Percentiles rank a stretch among this genome's conserved stretches.
These are phyloP conservation scores for Pipra filicauda DNA, from an alignment of 2,113 vertebrate species.

Conservation along the genomic window DNA sequence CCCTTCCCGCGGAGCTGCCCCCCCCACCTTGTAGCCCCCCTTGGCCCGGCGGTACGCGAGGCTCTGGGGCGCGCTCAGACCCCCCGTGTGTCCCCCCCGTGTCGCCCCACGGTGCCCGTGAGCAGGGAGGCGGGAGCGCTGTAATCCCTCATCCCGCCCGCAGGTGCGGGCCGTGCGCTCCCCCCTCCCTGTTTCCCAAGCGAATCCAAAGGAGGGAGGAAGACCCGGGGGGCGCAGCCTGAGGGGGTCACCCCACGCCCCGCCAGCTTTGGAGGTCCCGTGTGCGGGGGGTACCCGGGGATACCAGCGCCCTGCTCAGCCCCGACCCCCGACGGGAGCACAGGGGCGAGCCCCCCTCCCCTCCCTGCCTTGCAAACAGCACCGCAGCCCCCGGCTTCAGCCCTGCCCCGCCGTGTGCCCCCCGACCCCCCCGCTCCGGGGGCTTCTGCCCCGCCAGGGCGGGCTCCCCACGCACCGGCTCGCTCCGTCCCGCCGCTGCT, in stretches of 20 bases:
- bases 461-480: constrained; percentile 25
- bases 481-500: background rate
- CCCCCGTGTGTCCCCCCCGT: background rate
- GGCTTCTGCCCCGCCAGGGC: background rate
- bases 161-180: background rate
- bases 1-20: background rate
- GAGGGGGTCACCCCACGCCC: background rate
- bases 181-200: background rate
- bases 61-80: background rate
- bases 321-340: background rate
- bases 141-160: background rate
- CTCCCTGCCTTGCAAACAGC: background rate
- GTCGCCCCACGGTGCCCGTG: background rate
- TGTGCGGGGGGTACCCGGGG: background rate
- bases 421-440: background rate
- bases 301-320: background rate
- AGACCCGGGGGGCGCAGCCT: background rate
- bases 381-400: background rate
- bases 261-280: background rate
- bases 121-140: background rate
- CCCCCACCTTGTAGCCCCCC: background rate
- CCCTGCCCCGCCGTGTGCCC: background rate
- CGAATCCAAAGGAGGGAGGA: background rate
- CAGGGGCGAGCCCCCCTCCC: background rate
- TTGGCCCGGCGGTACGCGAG: background rate